Percentiles rank a stretch among this genome's conserved stretches.
phyloP scores from a whole-genome alignment of 2,113 vertebrate species.

The Urocynchramus pylzowi region DNA sequence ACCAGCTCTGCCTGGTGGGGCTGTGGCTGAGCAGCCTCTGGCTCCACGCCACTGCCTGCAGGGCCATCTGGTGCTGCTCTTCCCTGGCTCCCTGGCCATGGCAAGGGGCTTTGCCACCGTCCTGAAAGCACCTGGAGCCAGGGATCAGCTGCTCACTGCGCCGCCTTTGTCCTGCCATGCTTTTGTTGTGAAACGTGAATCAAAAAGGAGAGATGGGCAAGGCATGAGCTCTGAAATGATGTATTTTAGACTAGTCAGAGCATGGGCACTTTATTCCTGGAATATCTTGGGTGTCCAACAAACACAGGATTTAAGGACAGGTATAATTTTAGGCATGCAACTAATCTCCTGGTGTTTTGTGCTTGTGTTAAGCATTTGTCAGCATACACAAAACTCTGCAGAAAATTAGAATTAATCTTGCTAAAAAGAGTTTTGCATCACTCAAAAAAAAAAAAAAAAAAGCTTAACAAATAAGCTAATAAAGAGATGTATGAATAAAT shows the following conservation, averaged over 20 bases:
- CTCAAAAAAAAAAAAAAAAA: not conserved
- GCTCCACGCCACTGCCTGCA: not conserved
- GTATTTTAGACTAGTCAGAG: not conserved
- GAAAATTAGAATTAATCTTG: not conserved
- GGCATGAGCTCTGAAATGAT: not conserved
- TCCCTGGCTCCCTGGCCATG: not conserved
- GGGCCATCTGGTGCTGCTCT: not conserved
- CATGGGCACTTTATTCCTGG: not conserved
- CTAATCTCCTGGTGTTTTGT: not conserved
- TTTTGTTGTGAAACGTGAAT: fast-evolving
- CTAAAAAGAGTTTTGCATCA: not conserved
- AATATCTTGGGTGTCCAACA: not conserved
- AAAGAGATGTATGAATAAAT: not conserved
- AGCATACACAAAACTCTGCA: not conserved
- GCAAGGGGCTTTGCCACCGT: not conserved
- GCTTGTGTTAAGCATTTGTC: not conserved
- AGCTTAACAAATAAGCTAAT: not conserved
- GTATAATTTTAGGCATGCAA: not conserved
- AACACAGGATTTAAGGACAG: fast-evolving
- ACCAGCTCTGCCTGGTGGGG: not conserved
- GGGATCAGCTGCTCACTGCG: fast-evolving
- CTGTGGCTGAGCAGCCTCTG: not conserved
- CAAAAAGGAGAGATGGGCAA: too few species aligned
- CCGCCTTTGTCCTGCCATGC: fast-evolving
- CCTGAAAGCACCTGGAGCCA: not conserved